Evolutionary conservation across 2,797 vertebrate species (phyloP).

Genomic region (Anniella stebbinsi): DNA sequence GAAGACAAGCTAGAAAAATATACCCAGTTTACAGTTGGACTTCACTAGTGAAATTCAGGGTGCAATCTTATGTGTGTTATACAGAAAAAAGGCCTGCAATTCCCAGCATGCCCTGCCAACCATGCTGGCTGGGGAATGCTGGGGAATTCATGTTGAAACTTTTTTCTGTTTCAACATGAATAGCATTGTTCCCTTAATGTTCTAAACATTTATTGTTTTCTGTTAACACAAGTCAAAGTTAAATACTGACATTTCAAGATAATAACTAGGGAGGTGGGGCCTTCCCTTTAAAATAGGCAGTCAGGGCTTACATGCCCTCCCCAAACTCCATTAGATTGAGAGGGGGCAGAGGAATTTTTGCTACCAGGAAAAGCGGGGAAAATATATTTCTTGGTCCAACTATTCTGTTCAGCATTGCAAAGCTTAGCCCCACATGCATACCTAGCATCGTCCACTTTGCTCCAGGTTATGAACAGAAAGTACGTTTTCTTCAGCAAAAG

Average conservation of each 20-base stretch:
- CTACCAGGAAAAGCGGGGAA: background rate
- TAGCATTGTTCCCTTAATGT: too few species aligned
- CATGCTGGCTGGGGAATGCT: too few species aligned
- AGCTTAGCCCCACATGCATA: background rate
- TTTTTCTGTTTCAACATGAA: too few species aligned
- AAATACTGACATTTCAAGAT: background rate
- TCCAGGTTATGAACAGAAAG: background rate
- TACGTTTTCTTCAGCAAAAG: background rate
- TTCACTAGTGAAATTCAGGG: background rate
- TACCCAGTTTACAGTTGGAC: background rate
- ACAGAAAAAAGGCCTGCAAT: too few species aligned
- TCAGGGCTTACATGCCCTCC: too few species aligned
- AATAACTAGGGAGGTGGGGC: background rate
- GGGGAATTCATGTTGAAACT: too few species aligned
- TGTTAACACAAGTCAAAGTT: background rate
- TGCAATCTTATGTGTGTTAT: too few species aligned
- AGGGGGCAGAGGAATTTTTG: background rate
- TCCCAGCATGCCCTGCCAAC: too few species aligned
- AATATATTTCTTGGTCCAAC: background rate
- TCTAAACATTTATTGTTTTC: too few species aligned
- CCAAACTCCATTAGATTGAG: background rate
- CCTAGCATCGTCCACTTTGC: background rate
- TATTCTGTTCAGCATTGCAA: background rate
- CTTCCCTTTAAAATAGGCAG: too few species aligned
- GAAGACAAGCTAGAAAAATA: background rate